Conservation (phyloP, 2,888 invertebrate genomes). For the Pristionchus entomophagus region DNA sequence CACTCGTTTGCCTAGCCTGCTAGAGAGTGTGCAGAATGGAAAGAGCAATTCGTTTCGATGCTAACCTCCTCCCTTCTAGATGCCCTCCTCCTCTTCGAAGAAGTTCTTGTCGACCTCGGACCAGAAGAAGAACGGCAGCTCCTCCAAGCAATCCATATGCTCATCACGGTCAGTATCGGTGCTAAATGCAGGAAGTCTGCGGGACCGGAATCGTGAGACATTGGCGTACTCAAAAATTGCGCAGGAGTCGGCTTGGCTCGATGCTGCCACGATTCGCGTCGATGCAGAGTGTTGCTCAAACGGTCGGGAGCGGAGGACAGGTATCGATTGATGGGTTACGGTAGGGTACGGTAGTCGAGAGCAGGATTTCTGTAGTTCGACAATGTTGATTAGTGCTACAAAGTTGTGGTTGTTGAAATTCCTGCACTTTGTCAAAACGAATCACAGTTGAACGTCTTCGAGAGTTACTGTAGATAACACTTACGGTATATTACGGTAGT, state of each 20-base stretch:
- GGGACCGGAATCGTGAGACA: not conserved
- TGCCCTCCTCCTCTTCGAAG: slow-evolving; percentile 41
- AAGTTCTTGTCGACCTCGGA: slow-evolving; percentile 16
- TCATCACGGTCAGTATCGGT: not conserved
- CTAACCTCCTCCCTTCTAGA: too few species aligned
- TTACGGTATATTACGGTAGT: too few species aligned
- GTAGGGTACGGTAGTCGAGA: too few species aligned
- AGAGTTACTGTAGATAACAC: too few species aligned
- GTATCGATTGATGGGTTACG: too few species aligned
- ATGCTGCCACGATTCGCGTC: slow-evolving; percentile 46
- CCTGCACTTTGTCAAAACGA: too few species aligned
- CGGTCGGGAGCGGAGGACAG: not conserved
- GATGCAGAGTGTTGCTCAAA: slow-evolving; percentile 38
- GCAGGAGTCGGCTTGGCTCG: slow-evolving; percentile 3
- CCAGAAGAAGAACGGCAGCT: slow-evolving; percentile 3
- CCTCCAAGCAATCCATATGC: slow-evolving; percentile 9
- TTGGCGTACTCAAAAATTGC: not conserved
- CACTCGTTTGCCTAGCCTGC: too few species aligned
- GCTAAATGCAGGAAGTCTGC: not conserved
- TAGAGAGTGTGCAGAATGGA: too few species aligned
- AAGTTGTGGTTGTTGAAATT: not conserved
- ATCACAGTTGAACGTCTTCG: too few species aligned
- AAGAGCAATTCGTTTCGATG: too few species aligned
- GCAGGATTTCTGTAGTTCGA: not conserved
- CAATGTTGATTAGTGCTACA: not conserved